Evolutionary conservation across 2,113 vertebrate species (phyloP).

Genomic region (Trinectes maculatus): DNA sequence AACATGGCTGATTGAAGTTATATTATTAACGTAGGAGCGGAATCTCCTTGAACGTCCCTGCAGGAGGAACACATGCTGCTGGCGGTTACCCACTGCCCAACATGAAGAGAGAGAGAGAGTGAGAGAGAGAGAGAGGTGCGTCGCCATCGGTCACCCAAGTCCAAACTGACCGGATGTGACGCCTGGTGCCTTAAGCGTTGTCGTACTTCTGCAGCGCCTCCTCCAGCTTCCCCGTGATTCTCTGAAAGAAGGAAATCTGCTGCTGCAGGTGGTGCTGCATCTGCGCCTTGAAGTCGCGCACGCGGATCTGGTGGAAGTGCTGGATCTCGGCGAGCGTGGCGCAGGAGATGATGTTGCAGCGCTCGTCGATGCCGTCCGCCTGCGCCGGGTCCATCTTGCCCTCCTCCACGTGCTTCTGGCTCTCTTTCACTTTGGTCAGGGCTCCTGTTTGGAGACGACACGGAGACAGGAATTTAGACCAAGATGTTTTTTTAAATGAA

Average conservation of each 20-base stretch:
- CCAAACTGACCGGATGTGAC: background rate
- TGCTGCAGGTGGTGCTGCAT: slow-evolving; percentile 98
- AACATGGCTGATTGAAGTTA: slow-evolving; percentile 27
- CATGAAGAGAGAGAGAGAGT: slow-evolving; percentile 11
- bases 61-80: slow-evolving; percentile 13
- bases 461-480: slow-evolving; percentile 2
- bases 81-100: slow-evolving; percentile 18
- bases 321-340: slow-evolving; percentile 98
- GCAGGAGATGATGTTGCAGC: slow-evolving; percentile 98
- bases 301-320: slow-evolving; percentile 96
- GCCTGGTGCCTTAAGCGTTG: slow-evolving; percentile 79
- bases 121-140: slow-evolving; percentile 14
- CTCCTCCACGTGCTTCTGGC: slow-evolving; percentile 94
- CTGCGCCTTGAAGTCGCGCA: slow-evolving; percentile 95
- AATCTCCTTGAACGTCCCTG: slow-evolving; percentile 22
- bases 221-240: slow-evolving; percentile 94
- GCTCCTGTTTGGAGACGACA: slow-evolving; percentile 83
- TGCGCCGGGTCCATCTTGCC: slow-evolving; percentile 96
- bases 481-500: background rate
- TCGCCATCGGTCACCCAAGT: slow-evolving; percentile 21
- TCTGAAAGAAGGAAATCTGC: slow-evolving; percentile 97
- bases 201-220: slow-evolving; percentile 96
- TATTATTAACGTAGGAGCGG: too few species aligned
- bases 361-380: slow-evolving; percentile 92
- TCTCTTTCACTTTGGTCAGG: slow-evolving; percentile 97